Evolutionary conservation across 2,888 invertebrate genomes (phyloP).

Genomic region (Argyra leucocephala): DNA sequence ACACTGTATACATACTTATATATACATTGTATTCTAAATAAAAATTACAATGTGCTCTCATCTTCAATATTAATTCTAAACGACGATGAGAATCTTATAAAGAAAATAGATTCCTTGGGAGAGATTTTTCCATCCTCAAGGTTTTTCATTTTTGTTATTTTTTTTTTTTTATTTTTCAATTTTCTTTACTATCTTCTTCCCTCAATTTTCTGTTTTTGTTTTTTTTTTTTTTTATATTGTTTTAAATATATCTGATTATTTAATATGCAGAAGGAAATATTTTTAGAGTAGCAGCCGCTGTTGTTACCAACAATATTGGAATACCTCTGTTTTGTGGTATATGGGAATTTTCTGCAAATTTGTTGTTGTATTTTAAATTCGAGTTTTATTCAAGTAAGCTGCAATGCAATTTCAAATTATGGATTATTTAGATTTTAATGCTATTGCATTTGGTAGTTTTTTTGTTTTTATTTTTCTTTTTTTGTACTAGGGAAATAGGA

Average conservation of each 20-base stretch:
- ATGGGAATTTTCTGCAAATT: too few relatives aligned
- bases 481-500: too few relatives aligned
- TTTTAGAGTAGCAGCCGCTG: not conserved
- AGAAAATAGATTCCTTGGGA: not conserved
- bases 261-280: not conserved
- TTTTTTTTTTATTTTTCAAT: not conserved
- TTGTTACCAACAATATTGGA: not conserved
- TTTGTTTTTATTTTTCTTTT: too few relatives aligned
- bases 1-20: too few relatives aligned
- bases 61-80: not conserved
- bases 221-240: not conserved
- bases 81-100: not conserved
- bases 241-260: not conserved
- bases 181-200: not conserved
- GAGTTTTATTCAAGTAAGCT: too few relatives aligned
- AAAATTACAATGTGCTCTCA: too few relatives aligned
- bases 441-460: too few relatives aligned
- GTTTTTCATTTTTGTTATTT: not conserved
- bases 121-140: not conserved
- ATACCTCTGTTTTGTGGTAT: too few relatives aligned
- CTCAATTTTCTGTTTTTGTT: not conserved
- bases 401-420: too few relatives aligned
- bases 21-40: too few relatives aligned
- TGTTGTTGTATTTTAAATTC: too few relatives aligned
- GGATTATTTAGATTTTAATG: too few relatives aligned